A percentile compares a stretch with the other conserved stretches of the same genome.
These are phyloP conservation scores for Alca torda DNA, from an alignment of 2,797 vertebrate genomes.

Conservation along the genomic window DNA sequence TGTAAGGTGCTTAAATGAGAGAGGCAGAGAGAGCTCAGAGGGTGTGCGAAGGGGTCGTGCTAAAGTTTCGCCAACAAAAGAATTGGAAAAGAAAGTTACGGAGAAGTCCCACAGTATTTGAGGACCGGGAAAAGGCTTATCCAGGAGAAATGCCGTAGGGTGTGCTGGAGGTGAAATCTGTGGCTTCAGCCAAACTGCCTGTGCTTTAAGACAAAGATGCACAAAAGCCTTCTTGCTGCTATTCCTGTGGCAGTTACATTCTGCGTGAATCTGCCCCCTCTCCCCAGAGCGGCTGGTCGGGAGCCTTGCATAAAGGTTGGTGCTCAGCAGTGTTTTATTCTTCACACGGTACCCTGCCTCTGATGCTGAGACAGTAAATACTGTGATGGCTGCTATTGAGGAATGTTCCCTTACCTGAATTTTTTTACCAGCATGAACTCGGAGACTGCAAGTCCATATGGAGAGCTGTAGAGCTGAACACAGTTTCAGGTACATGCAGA, in stretches of 20 bases:
- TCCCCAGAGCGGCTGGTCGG: accelerated
- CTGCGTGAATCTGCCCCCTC: background rate
- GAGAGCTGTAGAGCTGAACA: background rate
- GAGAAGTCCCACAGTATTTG: too few species aligned
- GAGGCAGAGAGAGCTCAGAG: background rate
- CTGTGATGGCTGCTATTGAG: background rate
- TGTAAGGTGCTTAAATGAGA: background rate
- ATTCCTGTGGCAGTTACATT: accelerated
- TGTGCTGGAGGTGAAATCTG: too few species aligned
- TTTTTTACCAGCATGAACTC: background rate
- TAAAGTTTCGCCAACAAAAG: background rate
- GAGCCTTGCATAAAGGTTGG: accelerated
- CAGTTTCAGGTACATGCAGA: background rate
- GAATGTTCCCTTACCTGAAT: background rate
- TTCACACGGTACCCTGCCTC: accelerated
- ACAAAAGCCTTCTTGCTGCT: background rate
- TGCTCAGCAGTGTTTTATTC: accelerated
- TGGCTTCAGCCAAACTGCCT: background rate
- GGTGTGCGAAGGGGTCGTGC: background rate
- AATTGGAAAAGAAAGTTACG: too few species aligned
- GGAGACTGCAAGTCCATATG: background rate
- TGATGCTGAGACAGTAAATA: background rate
- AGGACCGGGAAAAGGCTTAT: background rate
- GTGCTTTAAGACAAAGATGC: background rate
- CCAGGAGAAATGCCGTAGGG: background rate